Percentiles rank a stretch among this genome's conserved stretches.
Conservation (phyloP, 2,113 vertebrate genomes). For the Pseudonaja textilis region DNA sequence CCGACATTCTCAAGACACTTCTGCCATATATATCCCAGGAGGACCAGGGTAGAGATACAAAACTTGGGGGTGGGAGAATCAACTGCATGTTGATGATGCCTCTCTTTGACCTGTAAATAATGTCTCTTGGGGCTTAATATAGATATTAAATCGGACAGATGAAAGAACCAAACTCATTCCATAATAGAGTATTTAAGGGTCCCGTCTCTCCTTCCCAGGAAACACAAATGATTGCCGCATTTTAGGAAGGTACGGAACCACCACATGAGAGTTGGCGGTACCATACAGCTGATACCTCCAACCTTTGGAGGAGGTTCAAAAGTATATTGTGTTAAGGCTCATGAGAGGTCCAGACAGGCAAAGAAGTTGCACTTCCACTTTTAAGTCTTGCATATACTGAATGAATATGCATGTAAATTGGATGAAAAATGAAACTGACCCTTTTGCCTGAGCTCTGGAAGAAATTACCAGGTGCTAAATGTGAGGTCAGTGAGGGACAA, state of each 20-base stretch:
- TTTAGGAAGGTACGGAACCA: not conserved
- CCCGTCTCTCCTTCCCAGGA: not conserved
- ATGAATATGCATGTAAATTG: not conserved
- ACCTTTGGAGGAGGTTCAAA: not conserved
- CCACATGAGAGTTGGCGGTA: not conserved
- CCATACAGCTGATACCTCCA: not conserved
- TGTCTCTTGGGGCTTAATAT: not conserved
- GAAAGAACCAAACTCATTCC: not conserved
- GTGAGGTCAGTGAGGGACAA: not conserved
- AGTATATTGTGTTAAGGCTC: not conserved
- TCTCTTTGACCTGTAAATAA: not conserved
- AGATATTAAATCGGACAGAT: not conserved
- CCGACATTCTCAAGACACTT: not conserved
- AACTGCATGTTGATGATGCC: not conserved
- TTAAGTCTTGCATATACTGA: not conserved
- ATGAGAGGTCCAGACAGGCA: not conserved
- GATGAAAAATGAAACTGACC: not conserved
- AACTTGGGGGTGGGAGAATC: not conserved
- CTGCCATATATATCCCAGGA: not conserved
- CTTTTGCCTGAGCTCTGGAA: not conserved
- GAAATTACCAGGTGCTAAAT: not conserved
- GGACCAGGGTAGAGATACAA: not conserved
- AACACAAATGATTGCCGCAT: not conserved
- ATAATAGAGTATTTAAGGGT: not conserved
- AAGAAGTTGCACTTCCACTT: not conserved